Evolutionary conservation across 1,140 invertebrate species (phyloP).

Genomic region (Drosophila busckii): DNA sequence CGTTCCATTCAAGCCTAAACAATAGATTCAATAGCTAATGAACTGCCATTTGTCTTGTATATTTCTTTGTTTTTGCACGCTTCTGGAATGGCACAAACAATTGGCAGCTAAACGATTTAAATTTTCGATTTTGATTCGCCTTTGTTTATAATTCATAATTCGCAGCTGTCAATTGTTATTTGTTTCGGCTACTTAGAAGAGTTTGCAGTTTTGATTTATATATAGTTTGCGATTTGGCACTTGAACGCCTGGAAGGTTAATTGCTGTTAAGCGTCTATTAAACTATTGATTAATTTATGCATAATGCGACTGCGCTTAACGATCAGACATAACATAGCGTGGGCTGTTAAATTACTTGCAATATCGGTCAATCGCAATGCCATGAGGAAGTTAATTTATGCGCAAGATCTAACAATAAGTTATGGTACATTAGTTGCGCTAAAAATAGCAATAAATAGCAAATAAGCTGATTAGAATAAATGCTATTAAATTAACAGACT

Average conservation of each 20-base stretch:
- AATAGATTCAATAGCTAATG: slow-evolving; percentile 29
- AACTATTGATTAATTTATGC: slow-evolving; percentile 64
- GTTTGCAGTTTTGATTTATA: slow-evolving; percentile 49
- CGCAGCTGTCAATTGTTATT: slow-evolving; percentile 35
- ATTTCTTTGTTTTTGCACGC: too few relatives aligned
- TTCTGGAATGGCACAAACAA: slow-evolving; percentile 43
- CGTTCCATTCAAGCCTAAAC: too few relatives aligned
- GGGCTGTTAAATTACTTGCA: slow-evolving; percentile 4
- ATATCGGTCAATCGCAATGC: slow-evolving; percentile 47
- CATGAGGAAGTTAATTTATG: slow-evolving; percentile 47
- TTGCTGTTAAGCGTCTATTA: slow-evolving; percentile 67
- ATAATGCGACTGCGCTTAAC: slow-evolving; percentile 42
- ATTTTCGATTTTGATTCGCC: slow-evolving; percentile 70
- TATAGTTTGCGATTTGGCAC: slow-evolving; percentile 55
- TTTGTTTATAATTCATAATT: slow-evolving; percentile 53
- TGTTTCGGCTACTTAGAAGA: slow-evolving; percentile 35
- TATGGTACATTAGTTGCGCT: slow-evolving; percentile 10
- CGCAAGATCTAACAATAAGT: slow-evolving; percentile 16
- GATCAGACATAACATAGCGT: slow-evolving; percentile 9
- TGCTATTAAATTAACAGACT: too few relatives aligned
- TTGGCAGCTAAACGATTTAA: slow-evolving; percentile 61
- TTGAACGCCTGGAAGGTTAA: slow-evolving; percentile 69
- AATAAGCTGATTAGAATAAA: too few relatives aligned
- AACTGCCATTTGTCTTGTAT: neutral
- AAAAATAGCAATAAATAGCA: too few relatives aligned